Evolutionary conservation across 1,140 invertebrate species (phyloP).

Genomic region (Stenopsyche tienmushanensis): DNA sequence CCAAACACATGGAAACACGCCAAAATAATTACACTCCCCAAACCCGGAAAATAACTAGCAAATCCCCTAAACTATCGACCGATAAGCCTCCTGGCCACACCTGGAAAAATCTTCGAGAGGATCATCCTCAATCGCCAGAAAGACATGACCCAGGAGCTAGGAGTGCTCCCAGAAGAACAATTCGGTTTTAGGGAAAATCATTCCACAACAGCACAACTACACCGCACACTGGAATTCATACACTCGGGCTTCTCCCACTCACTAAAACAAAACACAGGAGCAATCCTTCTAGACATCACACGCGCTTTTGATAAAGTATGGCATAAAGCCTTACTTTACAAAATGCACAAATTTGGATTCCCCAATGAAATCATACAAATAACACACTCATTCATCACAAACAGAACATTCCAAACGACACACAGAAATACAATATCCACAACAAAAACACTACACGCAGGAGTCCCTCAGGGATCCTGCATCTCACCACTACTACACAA

Average conservation of each 20-base stretch:
- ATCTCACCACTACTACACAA: conserved; percentile 37
- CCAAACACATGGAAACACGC: background rate
- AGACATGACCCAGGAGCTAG: background rate
- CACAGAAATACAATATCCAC: conserved; percentile 16
- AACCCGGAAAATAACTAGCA: background rate
- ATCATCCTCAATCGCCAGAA: conserved; percentile 33
- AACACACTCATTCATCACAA: background rate
- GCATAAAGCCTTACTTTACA: conserved; percentile 40
- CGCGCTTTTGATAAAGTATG: conserved; percentile 46
- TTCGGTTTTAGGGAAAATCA: conserved; percentile 38
- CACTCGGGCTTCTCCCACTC: conserved; percentile 28
- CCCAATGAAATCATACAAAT: too few species aligned
- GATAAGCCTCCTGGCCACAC: conserved; percentile 39
- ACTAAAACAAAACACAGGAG: conserved; percentile 37
- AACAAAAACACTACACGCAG: too few species aligned
- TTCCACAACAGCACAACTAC: conserved; percentile 38
- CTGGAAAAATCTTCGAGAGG: conserved; percentile 41
- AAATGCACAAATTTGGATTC: too few species aligned
- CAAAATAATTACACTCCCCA: background rate
- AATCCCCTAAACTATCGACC: conserved; percentile 24
- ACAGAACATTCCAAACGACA: conserved; percentile 11
- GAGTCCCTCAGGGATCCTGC: conserved; percentile 42
- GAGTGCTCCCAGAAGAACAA: conserved; percentile 32
- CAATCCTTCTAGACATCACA: conserved; percentile 43
- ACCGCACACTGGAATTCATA: conserved; percentile 35